A percentile compares a stretch with the other conserved stretches of the same genome.
phyloP scores from a whole-genome alignment of 2,113 vertebrate species.

The Sylvia atricapilla region DNA sequence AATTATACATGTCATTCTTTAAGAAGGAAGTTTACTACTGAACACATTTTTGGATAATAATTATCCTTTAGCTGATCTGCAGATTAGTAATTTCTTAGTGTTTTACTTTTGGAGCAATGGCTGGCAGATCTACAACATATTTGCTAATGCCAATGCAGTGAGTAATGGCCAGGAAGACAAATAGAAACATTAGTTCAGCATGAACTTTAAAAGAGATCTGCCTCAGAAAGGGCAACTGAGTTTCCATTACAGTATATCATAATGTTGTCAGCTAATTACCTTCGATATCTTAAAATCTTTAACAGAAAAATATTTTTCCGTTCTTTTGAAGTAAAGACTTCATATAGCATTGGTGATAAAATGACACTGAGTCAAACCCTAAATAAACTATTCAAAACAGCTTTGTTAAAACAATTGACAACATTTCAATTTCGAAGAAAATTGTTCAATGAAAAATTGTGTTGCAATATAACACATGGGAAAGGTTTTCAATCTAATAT shows the following conservation, averaged over 20 bases:
- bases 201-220: conserved; percentile 1
- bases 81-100: background rate
- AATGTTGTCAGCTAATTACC: conserved; percentile 33
- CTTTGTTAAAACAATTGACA: conserved; percentile 41
- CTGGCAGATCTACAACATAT: background rate
- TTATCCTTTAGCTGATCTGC: background rate
- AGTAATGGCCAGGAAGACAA: background rate
- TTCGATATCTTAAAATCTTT: background rate
- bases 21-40: background rate
- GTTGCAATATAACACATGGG: background rate
- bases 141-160: background rate
- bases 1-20: background rate
- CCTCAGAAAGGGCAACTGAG: conserved; percentile 2
- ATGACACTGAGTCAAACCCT: background rate
- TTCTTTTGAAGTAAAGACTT: background rate
- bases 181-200: conserved; percentile 15
- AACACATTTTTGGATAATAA: background rate
- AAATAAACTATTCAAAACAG: conserved; percentile 19
- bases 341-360: background rate
- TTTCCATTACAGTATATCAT: background rate
- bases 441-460: conserved; percentile 28
- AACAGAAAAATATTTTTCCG: background rate
- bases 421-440: conserved; percentile 14
- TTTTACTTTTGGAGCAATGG: background rate
- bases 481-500: conserved; percentile 22